Evolutionary conservation across 2,888 invertebrate species (phyloP).

Genomic region (Diplazon laetatorius): DNA sequence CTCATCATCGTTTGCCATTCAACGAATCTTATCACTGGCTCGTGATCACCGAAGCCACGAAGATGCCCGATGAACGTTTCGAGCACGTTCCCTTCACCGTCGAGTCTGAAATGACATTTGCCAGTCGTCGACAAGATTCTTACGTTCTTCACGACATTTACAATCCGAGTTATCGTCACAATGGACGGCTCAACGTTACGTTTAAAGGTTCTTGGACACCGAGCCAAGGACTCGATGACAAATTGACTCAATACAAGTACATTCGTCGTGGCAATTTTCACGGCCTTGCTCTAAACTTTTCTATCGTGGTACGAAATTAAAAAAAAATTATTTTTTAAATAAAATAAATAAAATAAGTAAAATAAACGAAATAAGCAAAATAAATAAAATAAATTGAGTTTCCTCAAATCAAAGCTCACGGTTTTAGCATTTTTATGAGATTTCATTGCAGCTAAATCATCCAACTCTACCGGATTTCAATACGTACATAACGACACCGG

Average conservation of each 20-base stretch:
- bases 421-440: too few relatives aligned
- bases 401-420: too few relatives aligned
- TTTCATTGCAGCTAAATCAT: constrained; percentile 55
- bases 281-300: constrained; percentile 72
- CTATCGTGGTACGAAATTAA: constrained; percentile 66
- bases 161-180: constrained; percentile 75
- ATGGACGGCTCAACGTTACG: constrained; percentile 71
- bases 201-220: constrained; percentile 72
- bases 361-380: too few relatives aligned
- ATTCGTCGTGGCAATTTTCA: constrained; percentile 72
- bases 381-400: too few relatives aligned
- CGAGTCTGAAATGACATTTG: constrained; percentile 73
- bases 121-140: constrained; percentile 51
- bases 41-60: constrained; percentile 63
- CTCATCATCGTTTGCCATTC: constrained; percentile 66
- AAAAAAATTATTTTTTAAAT: neutral
- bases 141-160: constrained; percentile 73
- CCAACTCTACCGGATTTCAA: constrained; percentile 60
- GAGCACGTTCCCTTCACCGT: constrained; percentile 70
- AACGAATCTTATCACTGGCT: constrained; percentile 77
- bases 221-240: constrained; percentile 65
- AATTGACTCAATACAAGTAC: constrained; percentile 74
- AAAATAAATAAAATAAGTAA: neutral
- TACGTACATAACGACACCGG: constrained; percentile 60
- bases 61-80: constrained; percentile 62